These are phyloP conservation scores for Epinotia brunnichana DNA, from an alignment of 2,888 invertebrate species.

Conservation along the genomic window DNA sequence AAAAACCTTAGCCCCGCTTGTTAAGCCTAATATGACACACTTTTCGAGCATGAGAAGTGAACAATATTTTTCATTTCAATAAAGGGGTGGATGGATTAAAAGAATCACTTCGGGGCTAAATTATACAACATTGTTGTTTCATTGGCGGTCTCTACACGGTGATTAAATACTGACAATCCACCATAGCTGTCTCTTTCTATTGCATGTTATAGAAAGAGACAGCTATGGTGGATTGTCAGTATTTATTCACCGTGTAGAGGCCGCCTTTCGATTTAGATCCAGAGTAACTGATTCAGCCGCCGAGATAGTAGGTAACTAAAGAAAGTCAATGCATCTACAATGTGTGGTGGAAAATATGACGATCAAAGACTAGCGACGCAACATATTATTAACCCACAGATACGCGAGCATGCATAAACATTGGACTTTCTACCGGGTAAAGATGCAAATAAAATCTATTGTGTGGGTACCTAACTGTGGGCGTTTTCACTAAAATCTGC, in stretches of 20 bases:
- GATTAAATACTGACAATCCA: no score
- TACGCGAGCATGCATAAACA: conserved; percentile 37
- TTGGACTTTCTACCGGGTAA: conserved; percentile 29
- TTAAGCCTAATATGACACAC: no score
- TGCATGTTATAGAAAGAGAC: no score
- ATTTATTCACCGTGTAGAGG: no score
- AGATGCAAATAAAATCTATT: conserved; percentile 26
- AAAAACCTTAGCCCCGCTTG: no score
- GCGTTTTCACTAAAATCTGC: no score
- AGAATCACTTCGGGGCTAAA: neutral
- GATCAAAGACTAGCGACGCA: conserved; percentile 30
- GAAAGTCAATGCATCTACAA: conserved; percentile 31
- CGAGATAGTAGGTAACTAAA: conserved; percentile 23
- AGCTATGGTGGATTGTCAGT: no score
- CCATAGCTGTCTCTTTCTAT: no score
- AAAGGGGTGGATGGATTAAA: neutral
- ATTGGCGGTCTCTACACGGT: no score
- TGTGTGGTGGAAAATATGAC: conserved; percentile 25
- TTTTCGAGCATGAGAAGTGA: no score
- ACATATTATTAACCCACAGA: conserved; percentile 36
- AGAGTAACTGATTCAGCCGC: conserved; percentile 8
- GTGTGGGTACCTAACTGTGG: no score
- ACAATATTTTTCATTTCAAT: neutral
- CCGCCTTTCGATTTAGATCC: neutral
- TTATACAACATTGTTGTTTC: neutral